Conservation (phyloP, 2,888 invertebrate genomes). For the Labia minor region DNA sequence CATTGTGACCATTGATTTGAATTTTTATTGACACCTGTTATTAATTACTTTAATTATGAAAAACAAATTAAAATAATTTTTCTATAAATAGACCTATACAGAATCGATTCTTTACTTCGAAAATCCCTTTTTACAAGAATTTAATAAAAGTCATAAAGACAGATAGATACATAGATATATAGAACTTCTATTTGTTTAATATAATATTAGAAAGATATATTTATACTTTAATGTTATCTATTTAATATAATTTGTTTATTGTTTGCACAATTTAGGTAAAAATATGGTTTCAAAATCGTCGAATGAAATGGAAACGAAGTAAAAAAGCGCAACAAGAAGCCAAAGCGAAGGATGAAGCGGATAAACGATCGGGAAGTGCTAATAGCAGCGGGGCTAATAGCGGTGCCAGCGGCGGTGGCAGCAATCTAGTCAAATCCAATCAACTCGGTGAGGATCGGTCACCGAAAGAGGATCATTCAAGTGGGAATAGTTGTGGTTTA, state of each 20-base stretch:
- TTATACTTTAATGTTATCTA: too few species aligned
- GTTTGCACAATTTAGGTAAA: conserved; percentile 59
- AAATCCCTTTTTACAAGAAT: too few species aligned
- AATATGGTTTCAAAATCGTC: conserved; percentile 97
- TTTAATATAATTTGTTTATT: neutral
- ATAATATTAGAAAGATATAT: too few species aligned
- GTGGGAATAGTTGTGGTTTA: neutral
- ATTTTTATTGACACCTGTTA: too few species aligned
- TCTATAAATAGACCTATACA: too few species aligned
- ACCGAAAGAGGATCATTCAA: conserved; percentile 13
- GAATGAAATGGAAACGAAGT: conserved; percentile 98
- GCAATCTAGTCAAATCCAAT: neutral
- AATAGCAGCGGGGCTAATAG: conserved; percentile 8
- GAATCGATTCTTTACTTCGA: too few species aligned
- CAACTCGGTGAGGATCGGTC: neutral
- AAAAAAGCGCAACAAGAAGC: conserved; percentile 91
- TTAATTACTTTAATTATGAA: too few species aligned
- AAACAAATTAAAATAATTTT: too few species aligned
- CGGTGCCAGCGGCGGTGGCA: neutral
- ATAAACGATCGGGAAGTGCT: conserved; percentile 21
- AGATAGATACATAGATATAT: too few species aligned
- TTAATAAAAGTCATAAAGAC: too few species aligned
- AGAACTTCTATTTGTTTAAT: too few species aligned
- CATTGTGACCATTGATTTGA: too few species aligned
- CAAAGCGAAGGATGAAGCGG: conserved; percentile 31